These are phyloP conservation scores for Clupea harengus DNA, from an alignment of 2,113 vertebrate genomes.

Conservation along the genomic window DNA sequence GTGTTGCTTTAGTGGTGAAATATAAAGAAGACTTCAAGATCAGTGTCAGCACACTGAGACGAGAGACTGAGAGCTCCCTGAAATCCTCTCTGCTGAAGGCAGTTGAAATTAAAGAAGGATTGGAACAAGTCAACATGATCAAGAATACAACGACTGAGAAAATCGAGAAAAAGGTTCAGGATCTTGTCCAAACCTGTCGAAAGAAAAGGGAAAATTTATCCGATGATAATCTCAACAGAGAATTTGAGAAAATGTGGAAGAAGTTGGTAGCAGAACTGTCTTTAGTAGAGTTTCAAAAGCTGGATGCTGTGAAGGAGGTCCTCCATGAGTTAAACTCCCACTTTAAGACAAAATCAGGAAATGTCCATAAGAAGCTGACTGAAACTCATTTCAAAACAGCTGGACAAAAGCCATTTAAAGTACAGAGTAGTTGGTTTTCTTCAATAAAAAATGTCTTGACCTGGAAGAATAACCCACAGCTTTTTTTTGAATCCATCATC, in stretches of 20 bases:
- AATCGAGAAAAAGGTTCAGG: conserved; percentile 53
- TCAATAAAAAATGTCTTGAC: too few relatives aligned
- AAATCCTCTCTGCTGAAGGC: background rate
- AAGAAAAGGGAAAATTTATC: conserved; percentile 27
- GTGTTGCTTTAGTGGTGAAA: too few relatives aligned
- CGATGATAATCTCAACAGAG: conserved; percentile 48
- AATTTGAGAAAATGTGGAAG: conserved; percentile 57
- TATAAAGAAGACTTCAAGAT: conserved; percentile 52
- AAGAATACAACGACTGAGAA: conserved; percentile 27
- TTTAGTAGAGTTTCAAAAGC: conserved; percentile 10
- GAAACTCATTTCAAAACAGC: background rate
- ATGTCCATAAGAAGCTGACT: background rate
- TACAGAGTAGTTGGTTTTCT: too few relatives aligned
- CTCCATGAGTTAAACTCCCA: background rate
- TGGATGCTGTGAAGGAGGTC: conserved; percentile 34
- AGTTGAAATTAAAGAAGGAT: conserved; percentile 24
- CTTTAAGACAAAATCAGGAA: background rate
- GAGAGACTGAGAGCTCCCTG: conserved; percentile 39
- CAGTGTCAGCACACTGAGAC: conserved; percentile 38
- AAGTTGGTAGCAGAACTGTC: background rate
- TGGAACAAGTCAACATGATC: conserved; percentile 35
- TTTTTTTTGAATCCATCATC: too few relatives aligned
- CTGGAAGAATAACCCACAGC: too few relatives aligned
- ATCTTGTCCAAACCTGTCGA: conserved; percentile 41
- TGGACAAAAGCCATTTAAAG: too few relatives aligned